These are phyloP conservation scores for Epinotia demarniana DNA, from an alignment of 2,888 invertebrate genomes.

Conservation along the genomic window DNA sequence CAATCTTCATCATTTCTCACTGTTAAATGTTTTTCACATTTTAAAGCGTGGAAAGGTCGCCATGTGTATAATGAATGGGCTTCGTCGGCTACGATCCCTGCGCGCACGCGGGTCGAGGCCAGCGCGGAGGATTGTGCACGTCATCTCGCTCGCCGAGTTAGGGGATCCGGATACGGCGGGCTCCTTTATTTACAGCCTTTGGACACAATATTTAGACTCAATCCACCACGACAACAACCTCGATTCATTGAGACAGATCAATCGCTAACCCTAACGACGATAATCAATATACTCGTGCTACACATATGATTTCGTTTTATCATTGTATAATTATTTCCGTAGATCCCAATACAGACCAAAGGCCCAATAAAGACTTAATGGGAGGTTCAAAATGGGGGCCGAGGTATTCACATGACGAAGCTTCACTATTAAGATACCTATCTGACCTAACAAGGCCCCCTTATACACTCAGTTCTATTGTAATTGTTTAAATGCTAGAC, in stretches of 20 bases:
- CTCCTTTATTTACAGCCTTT: neutral
- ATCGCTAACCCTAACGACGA: neutral
- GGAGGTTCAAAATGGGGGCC: constrained; percentile 38
- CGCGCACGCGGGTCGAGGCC: constrained; percentile 31
- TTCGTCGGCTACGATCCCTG: constrained; percentile 6
- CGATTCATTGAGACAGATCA: neutral
- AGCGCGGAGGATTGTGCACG: constrained; percentile 17
- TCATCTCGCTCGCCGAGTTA: constrained; percentile 21
- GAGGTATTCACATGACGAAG: constrained; percentile 29
- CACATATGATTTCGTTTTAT: neutral
- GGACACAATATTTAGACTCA: neutral
- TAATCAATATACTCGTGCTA: neutral
- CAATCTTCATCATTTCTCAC: constrained; percentile 38
- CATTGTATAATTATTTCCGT: constrained; percentile 8
- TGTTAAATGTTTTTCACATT: constrained; percentile 18
- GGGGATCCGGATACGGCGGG: constrained; percentile 14
- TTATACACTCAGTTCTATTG: constrained; percentile 25
- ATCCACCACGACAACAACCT: neutral
- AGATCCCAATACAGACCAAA: constrained; percentile 25
- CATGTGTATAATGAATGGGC: constrained; percentile 31
- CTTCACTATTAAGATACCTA: constrained; percentile 34
- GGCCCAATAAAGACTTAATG: constrained; percentile 32
- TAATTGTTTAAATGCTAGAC: constrained; percentile 25
- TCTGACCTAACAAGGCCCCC: constrained; percentile 28
- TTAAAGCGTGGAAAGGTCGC: constrained; percentile 27